phyloP scores from a whole-genome alignment of 2,113 vertebrate genomes.

The Trogon melanurus region DNA sequence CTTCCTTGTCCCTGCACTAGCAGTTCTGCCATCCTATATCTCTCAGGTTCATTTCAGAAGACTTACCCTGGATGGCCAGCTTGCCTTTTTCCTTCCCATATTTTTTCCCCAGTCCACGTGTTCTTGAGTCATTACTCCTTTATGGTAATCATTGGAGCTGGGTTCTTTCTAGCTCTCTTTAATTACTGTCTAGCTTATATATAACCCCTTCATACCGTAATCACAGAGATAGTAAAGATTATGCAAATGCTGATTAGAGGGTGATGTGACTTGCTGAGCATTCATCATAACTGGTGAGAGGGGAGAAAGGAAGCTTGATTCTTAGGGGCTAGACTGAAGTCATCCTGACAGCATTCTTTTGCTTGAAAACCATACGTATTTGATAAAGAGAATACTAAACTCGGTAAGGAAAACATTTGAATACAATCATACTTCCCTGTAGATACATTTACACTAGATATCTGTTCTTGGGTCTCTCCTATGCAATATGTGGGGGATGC shows the following conservation, averaged over 20 bases:
- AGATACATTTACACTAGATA: slow-evolving; percentile 2
- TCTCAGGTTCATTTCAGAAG: neutral
- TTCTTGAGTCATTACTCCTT: slow-evolving; percentile 16
- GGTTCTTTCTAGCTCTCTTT: slow-evolving; percentile 25
- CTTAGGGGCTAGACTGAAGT: neutral
- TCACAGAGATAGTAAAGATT: slow-evolving; percentile 57
- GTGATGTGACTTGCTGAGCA: neutral
- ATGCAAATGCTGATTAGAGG: slow-evolving; percentile 42
- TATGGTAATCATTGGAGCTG: slow-evolving; percentile 5
- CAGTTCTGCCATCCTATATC: neutral
- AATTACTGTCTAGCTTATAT: slow-evolving; percentile 59
- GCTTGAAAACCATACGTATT: neutral
- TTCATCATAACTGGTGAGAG: slow-evolving; percentile 1
- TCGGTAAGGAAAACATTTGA: neutral
- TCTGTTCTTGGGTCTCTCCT: neutral
- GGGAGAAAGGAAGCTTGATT: neutral
- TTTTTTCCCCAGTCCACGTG: neutral
- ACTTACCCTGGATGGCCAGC: neutral
- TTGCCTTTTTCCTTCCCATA: neutral
- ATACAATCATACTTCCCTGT: neutral
- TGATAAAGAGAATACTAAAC: neutral
- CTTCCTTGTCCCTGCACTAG: neutral
- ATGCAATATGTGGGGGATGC: neutral
- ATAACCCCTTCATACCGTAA: slow-evolving; percentile 29
- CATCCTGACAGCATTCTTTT: neutral